These are phyloP conservation scores for Sphaeramia orbicularis DNA, from an alignment of 2,797 vertebrate species.

Conservation along the genomic window DNA sequence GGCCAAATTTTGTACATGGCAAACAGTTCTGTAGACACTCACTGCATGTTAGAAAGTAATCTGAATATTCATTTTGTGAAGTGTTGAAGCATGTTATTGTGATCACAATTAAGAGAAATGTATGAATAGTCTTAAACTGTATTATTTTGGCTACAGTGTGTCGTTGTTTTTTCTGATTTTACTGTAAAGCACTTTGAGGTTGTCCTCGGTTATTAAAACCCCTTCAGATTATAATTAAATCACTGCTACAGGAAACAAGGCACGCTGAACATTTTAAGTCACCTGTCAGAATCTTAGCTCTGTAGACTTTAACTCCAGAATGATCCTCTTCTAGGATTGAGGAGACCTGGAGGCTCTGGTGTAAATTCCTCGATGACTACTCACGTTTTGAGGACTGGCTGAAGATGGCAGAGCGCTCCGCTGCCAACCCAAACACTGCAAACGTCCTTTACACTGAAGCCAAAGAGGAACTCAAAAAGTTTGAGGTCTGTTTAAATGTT, in stretches of 20 bases:
- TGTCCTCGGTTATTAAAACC: too few species aligned
- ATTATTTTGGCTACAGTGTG: too few species aligned
- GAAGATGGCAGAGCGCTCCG: constrained; percentile 86
- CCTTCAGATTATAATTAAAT: too few species aligned
- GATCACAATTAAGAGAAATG: too few species aligned
- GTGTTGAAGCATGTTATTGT: too few species aligned
- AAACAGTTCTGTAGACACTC: too few species aligned
- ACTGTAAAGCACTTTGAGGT: too few species aligned
- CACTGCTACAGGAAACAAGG: neutral
- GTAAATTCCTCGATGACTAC: constrained; percentile 93
- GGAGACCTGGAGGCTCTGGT: constrained; percentile 95
- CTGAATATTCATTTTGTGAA: too few species aligned
- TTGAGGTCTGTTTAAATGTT: constrained; percentile 86
- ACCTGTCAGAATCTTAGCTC: neutral
- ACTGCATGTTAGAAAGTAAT: too few species aligned
- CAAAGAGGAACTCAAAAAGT: constrained; percentile 95
- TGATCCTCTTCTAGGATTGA: constrained; percentile 87
- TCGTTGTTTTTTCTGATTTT: too few species aligned
- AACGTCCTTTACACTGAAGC: constrained; percentile 90
- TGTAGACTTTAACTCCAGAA: neutral
- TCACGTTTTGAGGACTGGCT: constrained; percentile 95
- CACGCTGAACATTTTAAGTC: neutral
- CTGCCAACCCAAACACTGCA: constrained; percentile 90
- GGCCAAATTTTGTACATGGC: too few species aligned
- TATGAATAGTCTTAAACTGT: too few species aligned